phyloP scores from a whole-genome alignment of 1,140 invertebrate genomes.

The Lepidurus arcticus region DNA sequence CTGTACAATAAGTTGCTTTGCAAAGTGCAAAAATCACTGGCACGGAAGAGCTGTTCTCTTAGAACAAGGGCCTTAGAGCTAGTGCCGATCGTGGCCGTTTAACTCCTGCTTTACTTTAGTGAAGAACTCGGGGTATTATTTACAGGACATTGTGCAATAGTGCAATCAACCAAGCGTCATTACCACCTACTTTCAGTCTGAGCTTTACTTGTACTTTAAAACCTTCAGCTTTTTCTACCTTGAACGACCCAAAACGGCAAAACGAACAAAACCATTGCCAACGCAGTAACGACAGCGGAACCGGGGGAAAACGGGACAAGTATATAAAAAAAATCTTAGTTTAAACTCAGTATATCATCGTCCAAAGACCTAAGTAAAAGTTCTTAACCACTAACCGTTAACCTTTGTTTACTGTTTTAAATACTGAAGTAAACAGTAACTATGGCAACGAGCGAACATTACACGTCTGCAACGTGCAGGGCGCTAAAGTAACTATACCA shows the following conservation, averaged over 20 bases:
- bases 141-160: conserved; percentile 18
- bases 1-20: conserved; percentile 5
- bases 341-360: too few relatives aligned
- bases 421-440: too few relatives aligned
- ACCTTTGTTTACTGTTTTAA: too few relatives aligned
- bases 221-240: neutral
- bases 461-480: too few relatives aligned
- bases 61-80: neutral
- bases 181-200: neutral
- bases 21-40: conserved; percentile 8
- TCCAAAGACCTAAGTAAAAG: too few relatives aligned
- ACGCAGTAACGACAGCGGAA: too few relatives aligned
- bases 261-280: too few relatives aligned
- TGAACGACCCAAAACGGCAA: neutral
- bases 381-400: too few relatives aligned
- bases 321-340: too few relatives aligned
- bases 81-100: conserved; percentile 16
- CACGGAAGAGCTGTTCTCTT: conserved; percentile 3
- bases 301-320: too few relatives aligned
- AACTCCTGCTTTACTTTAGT: conserved; percentile 14
- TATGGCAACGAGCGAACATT: too few relatives aligned
- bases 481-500: too few relatives aligned
- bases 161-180: neutral
- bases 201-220: neutral
- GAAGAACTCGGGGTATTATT: neutral